These are phyloP conservation scores for Amphilophus citrinellus DNA, from an alignment of 2,113 vertebrate species.

Conservation along the genomic window DNA sequence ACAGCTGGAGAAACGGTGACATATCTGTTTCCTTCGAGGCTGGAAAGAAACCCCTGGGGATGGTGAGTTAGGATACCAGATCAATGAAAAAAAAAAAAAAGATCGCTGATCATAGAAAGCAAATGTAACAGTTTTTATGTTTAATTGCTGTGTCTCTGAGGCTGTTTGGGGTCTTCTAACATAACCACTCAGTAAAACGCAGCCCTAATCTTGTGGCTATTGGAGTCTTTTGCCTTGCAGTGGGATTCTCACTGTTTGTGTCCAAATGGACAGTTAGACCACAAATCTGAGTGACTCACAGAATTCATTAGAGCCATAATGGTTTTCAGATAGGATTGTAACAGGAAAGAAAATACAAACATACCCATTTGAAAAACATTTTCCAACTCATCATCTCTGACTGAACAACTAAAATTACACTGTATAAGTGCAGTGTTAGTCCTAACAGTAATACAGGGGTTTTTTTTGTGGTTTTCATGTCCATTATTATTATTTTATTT, in stretches of 20 bases:
- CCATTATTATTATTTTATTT: background rate
- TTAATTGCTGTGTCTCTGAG: background rate
- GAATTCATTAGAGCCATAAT: background rate
- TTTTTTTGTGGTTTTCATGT: background rate
- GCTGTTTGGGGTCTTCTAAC: background rate
- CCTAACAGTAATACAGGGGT: background rate
- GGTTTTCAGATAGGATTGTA: slow-evolving; percentile 16
- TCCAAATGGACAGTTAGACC: background rate
- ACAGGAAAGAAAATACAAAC: background rate
- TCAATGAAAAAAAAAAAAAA: background rate
- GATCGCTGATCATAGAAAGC: background rate
- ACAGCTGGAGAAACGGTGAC: slow-evolving; percentile 91
- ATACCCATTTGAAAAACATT: background rate
- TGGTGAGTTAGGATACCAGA: slow-evolving; percentile 79
- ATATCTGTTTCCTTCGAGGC: slow-evolving; percentile 84
- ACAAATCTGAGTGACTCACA: background rate
- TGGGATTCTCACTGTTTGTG: slow-evolving; percentile 13
- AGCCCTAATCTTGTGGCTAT: background rate
- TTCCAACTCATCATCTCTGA: background rate
- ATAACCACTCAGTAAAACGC: background rate
- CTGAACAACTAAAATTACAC: background rate
- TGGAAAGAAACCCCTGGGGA: slow-evolving; percentile 88
- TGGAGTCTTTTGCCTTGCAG: slow-evolving; percentile 27
- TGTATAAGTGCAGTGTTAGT: no score
- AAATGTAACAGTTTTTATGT: background rate